Base-by-base conservation (phyloP, 2,888 invertebrate species). In the Diadromus collaris region DNA sequence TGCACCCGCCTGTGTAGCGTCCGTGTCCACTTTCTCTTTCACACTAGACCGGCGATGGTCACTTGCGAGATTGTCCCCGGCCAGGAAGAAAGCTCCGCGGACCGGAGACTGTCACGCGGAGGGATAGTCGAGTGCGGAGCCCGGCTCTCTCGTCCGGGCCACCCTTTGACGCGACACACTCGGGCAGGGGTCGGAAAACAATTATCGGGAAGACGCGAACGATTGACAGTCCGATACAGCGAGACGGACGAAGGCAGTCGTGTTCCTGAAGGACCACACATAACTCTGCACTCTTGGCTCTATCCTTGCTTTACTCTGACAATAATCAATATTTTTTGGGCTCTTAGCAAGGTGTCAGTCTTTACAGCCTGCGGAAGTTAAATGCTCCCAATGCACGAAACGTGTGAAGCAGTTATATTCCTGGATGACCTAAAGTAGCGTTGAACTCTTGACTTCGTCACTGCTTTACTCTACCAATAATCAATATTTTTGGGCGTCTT, bases 31-130 rank as follows among this genome's bases (percentile, higher is more conserved):
- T 32, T 51, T 61, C 54, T 48, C 70, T 61, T 21, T 24, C 38
- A n/a, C 67, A 56, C 51, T 75, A 58, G 76, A 56, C 71, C 60
- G 46, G 63, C 85, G 85, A 86, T 87, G 90, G 86, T 86, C 88
- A 88, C 83, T 86, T 82, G 77, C 82, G 81, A 83, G 76, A 83
- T 16, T 48, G 32, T 32, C 80, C 56, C 73, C 80, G 63, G 78
- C 67, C 77, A 65, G 76, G 71, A 63, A 76, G 78, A 60, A 76
- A 73, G 46, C 69, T 32, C 51, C 44, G 46, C 24, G 51, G 56
- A 48, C 60, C 70, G 44, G 54, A 48, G 58, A 44, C 38, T 46
- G 48, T 60, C 60, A 24, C 67, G 65, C 38, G 61, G 68, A 74
- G 44, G 51, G 67, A 65, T 34, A 32, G 10, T 60, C 60, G 64